Base-by-base conservation (phyloP, 2,888 invertebrate genomes). In the Agrotis exclamationis region DNA sequence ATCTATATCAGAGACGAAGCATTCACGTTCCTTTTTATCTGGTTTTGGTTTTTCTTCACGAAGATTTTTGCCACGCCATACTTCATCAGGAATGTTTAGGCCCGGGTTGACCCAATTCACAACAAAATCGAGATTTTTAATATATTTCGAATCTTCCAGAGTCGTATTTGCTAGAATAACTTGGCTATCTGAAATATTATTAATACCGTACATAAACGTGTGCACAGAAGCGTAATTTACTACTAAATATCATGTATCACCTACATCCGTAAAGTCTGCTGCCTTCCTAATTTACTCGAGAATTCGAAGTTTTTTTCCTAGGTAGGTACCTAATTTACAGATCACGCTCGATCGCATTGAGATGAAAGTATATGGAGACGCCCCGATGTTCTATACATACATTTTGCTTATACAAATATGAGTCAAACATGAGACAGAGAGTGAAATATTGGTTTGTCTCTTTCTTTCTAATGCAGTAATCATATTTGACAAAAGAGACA, bases 31-130 rank as follows among this genome's bases (percentile, higher is more conserved):
- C n/a, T 57, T 45, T 50, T 62, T 71, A 48, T 62, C 59, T 22
- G 63, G 39, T 70, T 22, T 28, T 62, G 74, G 65, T 76, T 89
- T 90, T 65, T 80, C 79, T 63, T 86, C 70, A 44, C 89, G 88
- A 62, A 92, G 76, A 48, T 87, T 83, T 58, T 64, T 76, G 13
- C 92, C 92, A 39, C 84, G 83, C 44, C 79, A 68, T 20, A 92
- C 74, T 80, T 86, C 89, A 51, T 76, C 74, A 51, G 87, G 80
- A 33, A 92, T 77, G 5, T 81, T 80, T 18, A 76, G 75, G 1
- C 78, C 74, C n/a, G 67, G 53, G 62, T 82, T 70, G 22, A 75
- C 65, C 86, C 89, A 88, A 16, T 87, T 74, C 48, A 84, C 75
- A 48, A 76, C 65, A 45, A 83, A 83, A 56, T 85, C 76, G 5